Base-by-base conservation (phyloP, 2,888 invertebrate species). In the Chrysolina oricalcia region DNA sequence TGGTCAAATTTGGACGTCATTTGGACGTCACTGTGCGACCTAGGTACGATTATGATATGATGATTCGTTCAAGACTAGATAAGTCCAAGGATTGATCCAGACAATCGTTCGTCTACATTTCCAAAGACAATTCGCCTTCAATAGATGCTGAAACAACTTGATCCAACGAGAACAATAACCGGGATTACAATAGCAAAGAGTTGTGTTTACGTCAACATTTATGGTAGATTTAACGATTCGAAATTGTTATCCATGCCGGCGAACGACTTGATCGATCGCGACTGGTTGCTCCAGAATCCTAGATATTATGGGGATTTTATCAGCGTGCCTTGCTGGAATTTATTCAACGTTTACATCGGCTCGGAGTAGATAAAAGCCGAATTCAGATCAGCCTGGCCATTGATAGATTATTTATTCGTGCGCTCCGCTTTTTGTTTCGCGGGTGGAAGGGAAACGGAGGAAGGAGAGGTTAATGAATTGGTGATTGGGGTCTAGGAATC, bases 241-340 rank as follows among this genome's bases (percentile, higher is more conserved):
- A 59, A 59, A 59, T 59, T 59, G 59, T 59, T 59, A 59, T 59
- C 59, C 59, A 35, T 27, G 59, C 59, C 23, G 10, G 59, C 59
- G 15, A 46, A 46, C 66, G 46, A 46, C 66, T 48, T 66, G 43
- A 66, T 66, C 66, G 66, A 66, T 66, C 17, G 17, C 17, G 43
- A 66, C 48, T 27, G 48, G 41, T 66, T 66, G 66, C 40, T 66
- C 66, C 66, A 65, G 66, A 46, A 66, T 66, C 66, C 66, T 46
- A 66, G 66, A 43, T 66, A 66, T 23, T 48, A 27, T 21, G 46
- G 43, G 27, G 48, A 48, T 66, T 66, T 66, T 66, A 66, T 66
- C 70, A 43, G 59, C 13, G 27, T n/a, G 35, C 56, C 59, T 59
- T 27, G 59, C n/a, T n/a, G 59, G 59, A 59, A 59, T 59, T 59